These are phyloP conservation scores for Phataginus tricuspis DNA, from an alignment of 2,797 vertebrate species.

Conservation along the genomic window DNA sequence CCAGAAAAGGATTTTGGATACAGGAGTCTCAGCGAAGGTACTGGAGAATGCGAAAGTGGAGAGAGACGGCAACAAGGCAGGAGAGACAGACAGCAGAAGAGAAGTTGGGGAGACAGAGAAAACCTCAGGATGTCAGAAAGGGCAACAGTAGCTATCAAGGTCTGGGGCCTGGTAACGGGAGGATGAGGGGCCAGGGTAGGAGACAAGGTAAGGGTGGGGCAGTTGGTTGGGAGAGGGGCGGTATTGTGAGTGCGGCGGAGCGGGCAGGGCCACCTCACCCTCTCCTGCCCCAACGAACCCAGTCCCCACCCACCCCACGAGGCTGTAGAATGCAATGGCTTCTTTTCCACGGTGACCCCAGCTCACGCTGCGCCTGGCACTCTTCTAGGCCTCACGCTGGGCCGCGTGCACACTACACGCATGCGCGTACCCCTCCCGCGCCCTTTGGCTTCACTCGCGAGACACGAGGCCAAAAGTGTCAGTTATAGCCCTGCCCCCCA, in stretches of 20 bases:
- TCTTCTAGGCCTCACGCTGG: not conserved
- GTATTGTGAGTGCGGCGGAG: conserved; percentile 17
- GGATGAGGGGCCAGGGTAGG: too few relatives aligned
- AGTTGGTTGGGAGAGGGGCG: not conserved
- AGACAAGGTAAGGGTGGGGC: not conserved
- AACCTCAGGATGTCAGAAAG: not conserved
- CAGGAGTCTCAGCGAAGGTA: not conserved
- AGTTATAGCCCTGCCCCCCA: not conserved
- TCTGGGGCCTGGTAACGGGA: not conserved
- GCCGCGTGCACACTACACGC: not conserved
- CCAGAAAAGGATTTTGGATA: not conserved
- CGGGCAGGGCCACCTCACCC: conserved; percentile 74
- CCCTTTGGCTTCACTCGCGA: not conserved
- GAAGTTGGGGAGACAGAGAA: not conserved
- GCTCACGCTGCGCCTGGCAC: not conserved
- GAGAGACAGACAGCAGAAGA: not conserved
- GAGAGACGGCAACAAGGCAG: not conserved
- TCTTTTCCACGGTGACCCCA: not conserved
- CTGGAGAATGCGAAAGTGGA: not conserved
- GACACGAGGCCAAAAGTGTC: not conserved
- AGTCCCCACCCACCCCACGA: not conserved
- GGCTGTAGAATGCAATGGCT: conserved; percentile 1
- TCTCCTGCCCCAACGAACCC: not conserved
- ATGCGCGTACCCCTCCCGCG: not conserved
- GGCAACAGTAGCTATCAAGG: not conserved